These are phyloP conservation scores for Sinella curviseta DNA, from an alignment of 1,140 invertebrate genomes.

Conservation along the genomic window DNA sequence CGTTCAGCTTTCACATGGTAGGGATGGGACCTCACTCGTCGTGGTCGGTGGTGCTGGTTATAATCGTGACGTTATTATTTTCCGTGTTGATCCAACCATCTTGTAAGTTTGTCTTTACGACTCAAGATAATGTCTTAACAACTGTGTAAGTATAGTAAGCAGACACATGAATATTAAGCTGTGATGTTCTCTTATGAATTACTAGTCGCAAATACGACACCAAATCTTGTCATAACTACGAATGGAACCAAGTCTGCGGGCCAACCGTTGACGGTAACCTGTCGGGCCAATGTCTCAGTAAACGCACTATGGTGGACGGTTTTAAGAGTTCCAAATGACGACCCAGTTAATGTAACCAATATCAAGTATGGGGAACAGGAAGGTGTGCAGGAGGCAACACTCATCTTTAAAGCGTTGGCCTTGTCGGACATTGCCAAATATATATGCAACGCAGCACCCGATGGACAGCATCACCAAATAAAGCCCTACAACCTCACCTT, in stretches of 20 bases:
- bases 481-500: conserved; percentile 30
- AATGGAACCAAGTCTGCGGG: not conserved
- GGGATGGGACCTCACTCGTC: too few relatives aligned
- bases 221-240: not conserved
- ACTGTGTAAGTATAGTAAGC: not conserved
- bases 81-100: too few relatives aligned
- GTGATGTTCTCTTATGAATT: too few relatives aligned
- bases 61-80: too few relatives aligned
- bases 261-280: not conserved
- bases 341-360: not conserved
- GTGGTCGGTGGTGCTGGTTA: too few relatives aligned
- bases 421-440: conserved; percentile 39
- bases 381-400: not conserved
- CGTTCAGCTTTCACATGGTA: too few relatives aligned
- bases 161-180: too few relatives aligned
- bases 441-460: conserved; percentile 33
- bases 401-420: conserved; percentile 16
- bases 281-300: not conserved
- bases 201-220: not conserved
- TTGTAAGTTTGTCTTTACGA: too few relatives aligned
- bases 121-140: not conserved
- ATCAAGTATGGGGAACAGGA: not conserved
- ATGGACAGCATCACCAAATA: not conserved
- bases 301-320: not conserved
- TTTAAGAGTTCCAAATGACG: not conserved